Evolutionary conservation across 1,140 invertebrate genomes (phyloP).

Genomic region (Glossosoma conforme): DNA sequence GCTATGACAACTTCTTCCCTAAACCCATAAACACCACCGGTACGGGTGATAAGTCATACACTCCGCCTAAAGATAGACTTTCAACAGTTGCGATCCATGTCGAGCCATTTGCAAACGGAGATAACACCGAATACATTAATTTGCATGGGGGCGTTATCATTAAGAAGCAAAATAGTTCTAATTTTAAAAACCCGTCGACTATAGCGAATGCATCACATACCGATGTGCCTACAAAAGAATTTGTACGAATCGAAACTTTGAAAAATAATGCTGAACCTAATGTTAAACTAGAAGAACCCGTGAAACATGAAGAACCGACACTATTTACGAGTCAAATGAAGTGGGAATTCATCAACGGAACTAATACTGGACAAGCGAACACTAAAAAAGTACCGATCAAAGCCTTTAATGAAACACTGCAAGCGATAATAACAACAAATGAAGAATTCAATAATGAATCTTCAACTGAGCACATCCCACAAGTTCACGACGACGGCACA

Average conservation of each 20-base stretch:
- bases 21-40: not conserved
- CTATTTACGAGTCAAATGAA: slow-evolving; percentile 38
- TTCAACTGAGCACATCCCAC: too few relatives aligned
- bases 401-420: slow-evolving; percentile 49
- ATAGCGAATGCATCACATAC: too few relatives aligned
- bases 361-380: slow-evolving; percentile 40
- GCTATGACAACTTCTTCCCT: slow-evolving; percentile 7
- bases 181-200: too few relatives aligned
- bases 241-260: slow-evolving; percentile 32
- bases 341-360: slow-evolving; percentile 48
- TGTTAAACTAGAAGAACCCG: slow-evolving; percentile 18
- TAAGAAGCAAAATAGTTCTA: slow-evolving; percentile 22
- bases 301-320: slow-evolving; percentile 16
- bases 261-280: slow-evolving; percentile 34
- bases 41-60: slow-evolving; percentile 37
- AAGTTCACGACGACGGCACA: slow-evolving; percentile 8
- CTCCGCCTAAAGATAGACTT: slow-evolving; percentile 46
- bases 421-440: slow-evolving; percentile 49
- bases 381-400: slow-evolving; percentile 42
- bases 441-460: slow-evolving; percentile 34
- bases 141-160: slow-evolving; percentile 39
- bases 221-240: slow-evolving; percentile 21
- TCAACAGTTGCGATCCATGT: slow-evolving; percentile 45
- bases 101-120: slow-evolving; percentile 29
- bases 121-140: slow-evolving; percentile 27